phyloP scores from a whole-genome alignment of 2,113 vertebrate genomes.

The Carettochelys insculpta region DNA sequence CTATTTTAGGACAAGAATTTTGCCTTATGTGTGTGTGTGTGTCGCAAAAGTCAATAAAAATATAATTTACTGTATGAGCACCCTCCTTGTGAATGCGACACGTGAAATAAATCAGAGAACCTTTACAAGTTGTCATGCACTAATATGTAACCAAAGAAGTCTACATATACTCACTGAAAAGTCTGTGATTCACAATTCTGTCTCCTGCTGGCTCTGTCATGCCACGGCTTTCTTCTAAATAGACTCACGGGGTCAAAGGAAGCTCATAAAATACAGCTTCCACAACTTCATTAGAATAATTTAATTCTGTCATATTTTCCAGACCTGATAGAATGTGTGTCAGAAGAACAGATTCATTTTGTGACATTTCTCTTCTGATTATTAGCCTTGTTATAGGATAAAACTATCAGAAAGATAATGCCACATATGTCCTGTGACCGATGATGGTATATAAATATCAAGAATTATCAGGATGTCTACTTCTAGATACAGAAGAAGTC shows the following conservation, averaged over 20 bases:
- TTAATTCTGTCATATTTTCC: not conserved
- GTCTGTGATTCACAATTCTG: not conserved
- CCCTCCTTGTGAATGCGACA: not conserved
- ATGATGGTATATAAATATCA: not conserved
- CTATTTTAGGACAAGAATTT: constrained; percentile 29
- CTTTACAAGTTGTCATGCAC: not conserved
- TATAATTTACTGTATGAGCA: not conserved
- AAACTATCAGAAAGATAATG: not conserved
- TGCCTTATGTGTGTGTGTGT: not conserved
- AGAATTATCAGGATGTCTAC: not conserved
- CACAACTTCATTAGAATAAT: not conserved
- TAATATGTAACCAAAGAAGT: not conserved
- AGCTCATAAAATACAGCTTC: not conserved
- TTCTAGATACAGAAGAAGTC: not conserved
- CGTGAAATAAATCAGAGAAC: not conserved
- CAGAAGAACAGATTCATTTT: not conserved
- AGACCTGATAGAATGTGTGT: not conserved
- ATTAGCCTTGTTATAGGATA: not conserved
- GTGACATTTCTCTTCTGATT: not conserved
- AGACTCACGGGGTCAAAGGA: not conserved
- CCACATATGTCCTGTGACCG: not conserved
- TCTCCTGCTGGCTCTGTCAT: not conserved
- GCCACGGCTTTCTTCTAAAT: not conserved
- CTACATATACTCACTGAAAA: not conserved
- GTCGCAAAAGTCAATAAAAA: constrained; percentile 2